Evolutionary conservation across 2,888 invertebrate genomes (phyloP).

Genomic region (Drosophila rellima): DNA sequence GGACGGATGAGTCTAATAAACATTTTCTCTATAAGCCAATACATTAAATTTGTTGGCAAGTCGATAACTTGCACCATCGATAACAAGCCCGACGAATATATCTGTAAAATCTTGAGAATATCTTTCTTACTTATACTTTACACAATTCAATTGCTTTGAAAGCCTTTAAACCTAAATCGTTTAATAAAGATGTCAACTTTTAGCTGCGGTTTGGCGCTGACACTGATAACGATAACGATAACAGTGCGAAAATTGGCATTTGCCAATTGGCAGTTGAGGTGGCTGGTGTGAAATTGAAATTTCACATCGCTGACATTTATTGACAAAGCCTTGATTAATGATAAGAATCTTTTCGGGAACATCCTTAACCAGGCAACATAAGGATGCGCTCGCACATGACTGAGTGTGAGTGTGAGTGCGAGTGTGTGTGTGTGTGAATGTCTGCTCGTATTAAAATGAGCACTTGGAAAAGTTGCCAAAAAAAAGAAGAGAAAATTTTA

Average conservation of each 20-base stretch:
- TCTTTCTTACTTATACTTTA: not conserved
- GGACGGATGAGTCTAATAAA: not conserved
- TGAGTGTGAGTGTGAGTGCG: conserved; percentile 17
- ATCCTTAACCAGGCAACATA: conserved; percentile 48
- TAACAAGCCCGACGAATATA: not conserved
- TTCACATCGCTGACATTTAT: conserved; percentile 85
- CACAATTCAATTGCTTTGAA: not conserved
- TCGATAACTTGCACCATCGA: not conserved
- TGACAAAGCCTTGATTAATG: conserved; percentile 85
- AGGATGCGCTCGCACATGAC: conserved; percentile 59
- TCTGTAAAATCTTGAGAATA: not conserved
- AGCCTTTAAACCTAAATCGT: not conserved
- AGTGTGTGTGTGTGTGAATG: conserved; percentile 13
- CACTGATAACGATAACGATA: conserved; percentile 61
- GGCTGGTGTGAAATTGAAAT: conserved; percentile 83
- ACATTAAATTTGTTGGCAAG: not conserved
- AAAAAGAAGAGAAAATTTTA: conserved; percentile 1
- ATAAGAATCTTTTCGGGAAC: conserved; percentile 67
- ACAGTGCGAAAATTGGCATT: conserved; percentile 63
- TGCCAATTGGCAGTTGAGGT: conserved; percentile 62
- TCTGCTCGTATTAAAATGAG: conserved; percentile 50
- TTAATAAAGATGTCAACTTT: conserved; percentile 68
- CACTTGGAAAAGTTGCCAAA: conserved; percentile 22
- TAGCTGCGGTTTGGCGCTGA: conserved; percentile 29
- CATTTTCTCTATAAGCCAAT: not conserved